Evolutionary conservation across 2,888 invertebrate species (phyloP), one percentile per base, ranked within the genome.

Genomic region (Latrodectus hesperus): DNA sequence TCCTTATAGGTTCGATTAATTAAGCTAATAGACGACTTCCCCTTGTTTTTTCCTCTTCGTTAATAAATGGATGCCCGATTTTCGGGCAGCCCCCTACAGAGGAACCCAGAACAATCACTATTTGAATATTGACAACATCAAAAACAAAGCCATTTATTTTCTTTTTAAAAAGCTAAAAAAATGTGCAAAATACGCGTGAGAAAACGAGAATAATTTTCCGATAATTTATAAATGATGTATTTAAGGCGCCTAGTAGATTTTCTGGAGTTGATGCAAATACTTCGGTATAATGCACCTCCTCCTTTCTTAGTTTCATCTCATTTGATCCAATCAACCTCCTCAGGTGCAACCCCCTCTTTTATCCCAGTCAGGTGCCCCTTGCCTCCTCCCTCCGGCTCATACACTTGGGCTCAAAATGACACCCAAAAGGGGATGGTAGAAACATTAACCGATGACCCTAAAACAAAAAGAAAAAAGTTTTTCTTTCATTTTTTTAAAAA

Each of bases 1-100:
- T 75, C 86, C 86, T 86, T 86, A 86, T 75, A 76, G 86, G 86
- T 81, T 75, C 81, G 74, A 81, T 86, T 86, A 86, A 86, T 86
- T 86, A 86, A 76, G 86, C 86, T 86, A 86, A 86, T 86, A 81
- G 80, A 81, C 85, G 70, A 81, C 76, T 80, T 72, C 81, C 70
- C 75, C 55, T 85, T 38, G 71, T 78, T 84, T 78, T 82, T 85
- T 80, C 75, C n/a, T 74, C 74, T 75, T 38, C 38, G 38, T 38
- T 81, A 81, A 80, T 86, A 81, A 81, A 86, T 86, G 72, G 65
- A 75, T 74, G 75, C 71, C 70, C 74, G 64, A 81, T 76, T 84
- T 86, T 75, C 70, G 68, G 74, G 75, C 75, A 85, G 75, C 68
- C 68, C 79, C 80, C 51, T 74, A 78, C 84, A 84, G 80, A 85